A percentile compares a stretch with the other conserved stretches of the same genome.
phyloP scores from a whole-genome alignment of 2,797 vertebrate genomes.

The Hydrolagus colliei region DNA sequence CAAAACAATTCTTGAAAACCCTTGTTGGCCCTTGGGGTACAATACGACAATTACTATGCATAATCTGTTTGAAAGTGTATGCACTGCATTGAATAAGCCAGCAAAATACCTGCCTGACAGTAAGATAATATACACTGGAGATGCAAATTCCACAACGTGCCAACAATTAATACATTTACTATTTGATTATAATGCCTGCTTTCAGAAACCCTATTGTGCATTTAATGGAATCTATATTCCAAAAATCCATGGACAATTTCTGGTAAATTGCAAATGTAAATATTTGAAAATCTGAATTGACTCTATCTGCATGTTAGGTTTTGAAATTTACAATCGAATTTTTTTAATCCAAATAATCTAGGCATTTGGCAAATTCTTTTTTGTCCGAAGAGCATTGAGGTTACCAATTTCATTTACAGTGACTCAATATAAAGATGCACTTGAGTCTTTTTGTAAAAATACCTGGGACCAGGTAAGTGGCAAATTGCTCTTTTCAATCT shows the following conservation, averaged over 20 bases:
- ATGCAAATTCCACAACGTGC: conserved; percentile 59
- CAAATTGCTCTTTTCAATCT: no score
- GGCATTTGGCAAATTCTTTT: conserved; percentile 89
- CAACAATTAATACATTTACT: conserved; percentile 57
- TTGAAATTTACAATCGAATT: no score
- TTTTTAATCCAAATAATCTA: conserved; percentile 41
- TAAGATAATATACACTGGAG: conserved; percentile 58
- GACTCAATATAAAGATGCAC: conserved; percentile 58
- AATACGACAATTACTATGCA: conserved; percentile 46
- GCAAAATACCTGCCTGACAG: conserved; percentile 47
- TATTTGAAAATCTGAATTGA: background rate
- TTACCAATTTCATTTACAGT: conserved; percentile 59
- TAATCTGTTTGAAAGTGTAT: conserved; percentile 66
- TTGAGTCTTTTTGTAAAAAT: conserved; percentile 63
- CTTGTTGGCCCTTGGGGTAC: conserved; percentile 70
- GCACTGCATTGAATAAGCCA: conserved; percentile 57
- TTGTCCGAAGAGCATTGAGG: conserved; percentile 59
- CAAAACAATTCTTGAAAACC: conserved; percentile 56
- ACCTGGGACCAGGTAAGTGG: conserved; percentile 66
- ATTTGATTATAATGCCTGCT: conserved; percentile 71
- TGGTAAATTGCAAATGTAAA: conserved; percentile 58
- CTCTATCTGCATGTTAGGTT: background rate
- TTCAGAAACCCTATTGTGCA: conserved; percentile 58
- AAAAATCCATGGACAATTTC: conserved; percentile 67
- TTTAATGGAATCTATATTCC: conserved; percentile 76